These are phyloP conservation scores for Aulostomus chinensis DNA, from an alignment of 2,797 vertebrate genomes.

Conservation along the genomic window DNA sequence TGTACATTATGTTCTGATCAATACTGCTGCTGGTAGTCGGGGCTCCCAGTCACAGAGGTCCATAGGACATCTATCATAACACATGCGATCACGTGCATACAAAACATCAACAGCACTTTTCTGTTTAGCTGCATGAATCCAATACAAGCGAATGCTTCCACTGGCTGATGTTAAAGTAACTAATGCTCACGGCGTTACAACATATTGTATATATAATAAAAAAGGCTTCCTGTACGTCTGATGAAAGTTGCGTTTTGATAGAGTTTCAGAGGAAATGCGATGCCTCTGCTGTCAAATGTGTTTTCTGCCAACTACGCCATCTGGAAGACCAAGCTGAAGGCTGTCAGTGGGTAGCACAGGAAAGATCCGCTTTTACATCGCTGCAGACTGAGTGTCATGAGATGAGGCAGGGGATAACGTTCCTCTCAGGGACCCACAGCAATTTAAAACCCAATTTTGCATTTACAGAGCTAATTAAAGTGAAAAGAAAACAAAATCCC, in stretches of 20 bases:
- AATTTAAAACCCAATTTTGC: no score
- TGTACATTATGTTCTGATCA: slow-evolving; percentile 18
- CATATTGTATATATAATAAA: slow-evolving; percentile 9
- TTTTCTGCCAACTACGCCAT: slow-evolving; percentile 53
- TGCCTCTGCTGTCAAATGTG: slow-evolving; percentile 32
- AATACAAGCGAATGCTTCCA: background rate
- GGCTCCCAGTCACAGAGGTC: slow-evolving; percentile 12
- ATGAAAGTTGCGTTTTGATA: slow-evolving; percentile 42
- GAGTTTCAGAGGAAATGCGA: slow-evolving; percentile 36
- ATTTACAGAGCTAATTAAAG: no score
- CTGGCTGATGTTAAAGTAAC: slow-evolving; percentile 6
- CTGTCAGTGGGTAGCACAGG: slow-evolving; percentile 20
- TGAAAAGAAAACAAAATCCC: no score
- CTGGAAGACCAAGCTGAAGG: slow-evolving; percentile 46
- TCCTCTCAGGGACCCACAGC: slow-evolving; percentile 18
- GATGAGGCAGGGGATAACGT: slow-evolving; percentile 28
- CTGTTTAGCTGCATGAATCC: background rate
- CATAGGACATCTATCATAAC: slow-evolving; percentile 7
- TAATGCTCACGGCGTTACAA: background rate
- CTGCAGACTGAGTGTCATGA: slow-evolving; percentile 30
- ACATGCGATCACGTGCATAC: background rate
- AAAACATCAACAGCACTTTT: background rate
- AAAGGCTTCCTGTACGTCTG: slow-evolving; percentile 17
- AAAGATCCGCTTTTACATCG: slow-evolving; percentile 10
- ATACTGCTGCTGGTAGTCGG: slow-evolving; percentile 2